Conservation (phyloP, 2,888 invertebrate genomes). For the Plagodis pulveraria region DNA sequence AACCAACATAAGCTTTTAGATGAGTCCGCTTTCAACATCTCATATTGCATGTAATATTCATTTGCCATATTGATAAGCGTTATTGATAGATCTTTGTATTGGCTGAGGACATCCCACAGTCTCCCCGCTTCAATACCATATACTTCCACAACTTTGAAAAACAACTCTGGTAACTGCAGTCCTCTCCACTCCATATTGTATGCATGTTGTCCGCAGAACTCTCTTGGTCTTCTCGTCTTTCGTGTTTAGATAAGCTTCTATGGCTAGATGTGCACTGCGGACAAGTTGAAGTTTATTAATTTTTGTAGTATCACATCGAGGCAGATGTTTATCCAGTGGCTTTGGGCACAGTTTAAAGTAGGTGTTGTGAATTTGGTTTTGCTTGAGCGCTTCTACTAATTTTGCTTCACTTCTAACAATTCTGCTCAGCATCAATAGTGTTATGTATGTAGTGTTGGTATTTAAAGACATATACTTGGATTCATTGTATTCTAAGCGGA, state of each 20-base stretch:
- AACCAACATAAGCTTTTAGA: slow-evolving; percentile 22
- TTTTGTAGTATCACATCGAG: slow-evolving; percentile 1
- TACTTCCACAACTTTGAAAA: slow-evolving; percentile 24
- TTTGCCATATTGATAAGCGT: slow-evolving; percentile 15
- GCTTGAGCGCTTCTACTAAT: slow-evolving; percentile 11
- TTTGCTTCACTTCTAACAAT: slow-evolving; percentile 16
- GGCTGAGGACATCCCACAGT: slow-evolving; percentile 24
- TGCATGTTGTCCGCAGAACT: slow-evolving; percentile 21
- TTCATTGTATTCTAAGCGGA: slow-evolving; percentile 18
- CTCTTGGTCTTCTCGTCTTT: slow-evolving; percentile 26
- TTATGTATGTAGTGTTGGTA: slow-evolving; percentile 25
- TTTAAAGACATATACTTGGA: slow-evolving; percentile 24
- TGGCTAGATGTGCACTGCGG: slow-evolving; percentile 7
- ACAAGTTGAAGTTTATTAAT: neutral
- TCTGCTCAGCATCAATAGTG: slow-evolving; percentile 26
- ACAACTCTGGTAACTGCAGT: slow-evolving; percentile 28
- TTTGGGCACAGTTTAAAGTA: slow-evolving; percentile 28
- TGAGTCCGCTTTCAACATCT: slow-evolving; percentile 11
- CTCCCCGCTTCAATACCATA: slow-evolving; percentile 23
- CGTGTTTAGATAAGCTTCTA: slow-evolving; percentile 22
- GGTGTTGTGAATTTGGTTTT: slow-evolving; percentile 20
- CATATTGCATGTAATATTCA: slow-evolving; percentile 20
- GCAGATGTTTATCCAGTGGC: slow-evolving; percentile 21
- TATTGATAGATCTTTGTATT: neutral
- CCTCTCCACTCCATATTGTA: slow-evolving; percentile 32